A percentile compares a stretch with the other conserved stretches of the same genome.
These are phyloP conservation scores for Miichthys miiuy DNA, from an alignment of 2,797 vertebrate species.

Conservation along the genomic window DNA sequence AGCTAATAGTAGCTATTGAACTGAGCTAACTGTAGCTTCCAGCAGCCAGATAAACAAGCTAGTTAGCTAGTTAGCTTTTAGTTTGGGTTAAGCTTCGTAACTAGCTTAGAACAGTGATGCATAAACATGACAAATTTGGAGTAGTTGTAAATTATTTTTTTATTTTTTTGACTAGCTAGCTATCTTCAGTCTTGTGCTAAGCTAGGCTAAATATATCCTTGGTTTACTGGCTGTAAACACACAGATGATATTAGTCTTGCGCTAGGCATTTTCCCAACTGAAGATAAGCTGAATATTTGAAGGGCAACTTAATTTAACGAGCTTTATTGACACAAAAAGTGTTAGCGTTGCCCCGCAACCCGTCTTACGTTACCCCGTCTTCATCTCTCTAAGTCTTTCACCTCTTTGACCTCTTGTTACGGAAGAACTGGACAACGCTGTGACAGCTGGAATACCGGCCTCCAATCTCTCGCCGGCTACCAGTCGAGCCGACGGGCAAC, in stretches of 20 bases:
- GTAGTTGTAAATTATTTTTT: not conserved
- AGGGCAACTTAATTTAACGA: not conserved
- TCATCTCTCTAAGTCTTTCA: slow-evolving; percentile 21
- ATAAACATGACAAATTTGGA: not conserved
- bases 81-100: no score
- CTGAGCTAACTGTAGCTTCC: no score
- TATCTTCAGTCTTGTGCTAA: not conserved
- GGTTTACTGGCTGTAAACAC: not conserved
- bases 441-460: slow-evolving; percentile 55
- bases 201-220: not conserved
- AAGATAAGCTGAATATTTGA: not conserved
- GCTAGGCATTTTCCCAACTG: not conserved
- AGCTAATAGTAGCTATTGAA: no score
- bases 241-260: not conserved
- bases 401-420: slow-evolving; percentile 42
- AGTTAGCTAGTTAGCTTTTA: no score
- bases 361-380: no score
- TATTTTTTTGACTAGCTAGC: not conserved
- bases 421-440: slow-evolving; percentile 31
- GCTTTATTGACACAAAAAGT: not conserved
- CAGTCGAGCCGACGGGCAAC: slow-evolving; percentile 61
- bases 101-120: no score
- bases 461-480: slow-evolving; percentile 36
- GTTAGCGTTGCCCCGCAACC: not conserved
- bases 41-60: no score